Conservation (phyloP, 30 jellyfish, hydroid and myxozoan genomes). For the Clytia hemisphaerica region DNA sequence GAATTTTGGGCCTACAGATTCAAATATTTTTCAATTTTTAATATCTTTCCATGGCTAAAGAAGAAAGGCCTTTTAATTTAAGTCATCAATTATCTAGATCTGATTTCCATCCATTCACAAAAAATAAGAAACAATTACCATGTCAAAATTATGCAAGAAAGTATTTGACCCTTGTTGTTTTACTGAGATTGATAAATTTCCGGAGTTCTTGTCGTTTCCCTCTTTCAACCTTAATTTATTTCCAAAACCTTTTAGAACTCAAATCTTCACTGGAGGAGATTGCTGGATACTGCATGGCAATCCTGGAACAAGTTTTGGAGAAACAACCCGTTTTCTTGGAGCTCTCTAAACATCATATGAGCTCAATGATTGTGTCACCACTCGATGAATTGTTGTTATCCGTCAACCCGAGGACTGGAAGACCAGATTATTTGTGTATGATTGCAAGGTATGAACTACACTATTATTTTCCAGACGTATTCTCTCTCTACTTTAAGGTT, state of each 20-base stretch:
- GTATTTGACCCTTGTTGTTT: too few relatives aligned
- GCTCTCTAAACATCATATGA: constrained; percentile 33
- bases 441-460: constrained; percentile 52
- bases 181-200: too few relatives aligned
- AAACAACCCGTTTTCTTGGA: constrained; percentile 54
- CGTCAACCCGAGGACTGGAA: constrained; percentile 87
- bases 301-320: constrained; percentile 44
- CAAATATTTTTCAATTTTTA: too few relatives aligned
- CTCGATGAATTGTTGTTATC: constrained; percentile 68
- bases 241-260: neutral
- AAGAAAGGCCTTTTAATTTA: too few relatives aligned
- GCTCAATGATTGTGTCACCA: constrained; percentile 57
- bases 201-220: too few relatives aligned
- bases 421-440: constrained; percentile 66
- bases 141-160: too few relatives aligned
- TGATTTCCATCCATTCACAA: too few relatives aligned
- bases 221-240: too few relatives aligned
- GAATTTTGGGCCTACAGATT: too few relatives aligned
- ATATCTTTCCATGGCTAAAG: too few relatives aligned
- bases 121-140: too few relatives aligned
- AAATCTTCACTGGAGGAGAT: constrained; percentile 33
- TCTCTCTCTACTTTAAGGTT: neutral
- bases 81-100: too few relatives aligned
- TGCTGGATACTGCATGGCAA: constrained; percentile 38
- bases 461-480: neutral